Conservation (phyloP, 2,888 invertebrate species). For the Limenitis camilla region DNA sequence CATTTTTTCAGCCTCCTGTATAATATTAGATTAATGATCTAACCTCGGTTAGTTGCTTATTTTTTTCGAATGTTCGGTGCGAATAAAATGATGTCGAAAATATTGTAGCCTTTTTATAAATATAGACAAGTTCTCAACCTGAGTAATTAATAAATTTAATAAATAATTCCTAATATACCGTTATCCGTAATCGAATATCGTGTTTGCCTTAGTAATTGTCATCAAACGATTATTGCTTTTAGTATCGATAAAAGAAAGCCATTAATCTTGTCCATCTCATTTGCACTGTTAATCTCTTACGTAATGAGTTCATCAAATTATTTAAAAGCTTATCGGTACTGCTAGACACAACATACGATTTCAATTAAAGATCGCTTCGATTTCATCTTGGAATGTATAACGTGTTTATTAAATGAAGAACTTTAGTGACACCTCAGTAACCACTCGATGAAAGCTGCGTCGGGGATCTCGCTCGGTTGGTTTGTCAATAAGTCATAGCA, state of each 20-base stretch:
- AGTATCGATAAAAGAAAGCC: neutral
- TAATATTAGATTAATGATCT: no score
- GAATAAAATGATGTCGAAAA: no score
- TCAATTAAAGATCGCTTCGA: slow-evolving; percentile 68
- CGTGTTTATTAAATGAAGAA: slow-evolving; percentile 46
- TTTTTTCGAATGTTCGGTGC: no score
- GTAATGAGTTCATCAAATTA: slow-evolving; percentile 40
- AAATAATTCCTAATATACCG: no score
- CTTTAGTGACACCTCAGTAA: slow-evolving; percentile 32
- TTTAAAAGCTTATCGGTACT: slow-evolving; percentile 54
- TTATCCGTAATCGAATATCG: no score
- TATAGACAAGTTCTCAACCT: no score
- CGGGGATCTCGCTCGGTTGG: slow-evolving; percentile 47
- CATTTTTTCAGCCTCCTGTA: no score
- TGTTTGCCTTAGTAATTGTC: neutral
- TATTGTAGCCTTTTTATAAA: no score
- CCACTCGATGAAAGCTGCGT: slow-evolving; percentile 28
- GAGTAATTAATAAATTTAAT: no score
- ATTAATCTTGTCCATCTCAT: slow-evolving; percentile 14
- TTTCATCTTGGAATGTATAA: slow-evolving; percentile 58
- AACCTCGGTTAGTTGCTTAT: no score
- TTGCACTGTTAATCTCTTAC: slow-evolving; percentile 23
- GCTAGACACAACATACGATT: slow-evolving; percentile 68
- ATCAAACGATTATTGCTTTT: neutral
- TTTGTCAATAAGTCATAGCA: slow-evolving; percentile 51